Evolutionary conservation across 2,113 vertebrate species (phyloP), one percentile per base, ranked within the genome.

Genomic region (Isichthys henryi): DNA sequence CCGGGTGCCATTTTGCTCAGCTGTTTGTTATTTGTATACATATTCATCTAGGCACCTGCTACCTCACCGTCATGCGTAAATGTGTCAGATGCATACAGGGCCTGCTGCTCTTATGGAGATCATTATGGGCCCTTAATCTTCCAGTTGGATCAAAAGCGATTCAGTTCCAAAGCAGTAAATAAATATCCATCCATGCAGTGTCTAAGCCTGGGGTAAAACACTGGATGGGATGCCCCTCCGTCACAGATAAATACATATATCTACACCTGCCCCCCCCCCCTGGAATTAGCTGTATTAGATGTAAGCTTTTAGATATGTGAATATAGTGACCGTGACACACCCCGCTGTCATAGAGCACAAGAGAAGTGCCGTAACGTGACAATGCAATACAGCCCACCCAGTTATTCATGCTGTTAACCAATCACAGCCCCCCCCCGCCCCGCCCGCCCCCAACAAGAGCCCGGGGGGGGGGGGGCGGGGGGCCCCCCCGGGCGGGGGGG

Each of bases 401-500:
- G 15, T 15, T 19, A 77, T 88, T n/a, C 3, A 17, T 88, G n/a
- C 91, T 90, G 90, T 92, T 91, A 53, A 93, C 89, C 88, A 86
- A 91, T 94, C 93, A 92, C 89, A 93, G 85, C 58, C 91, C 84
- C 11, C 77, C 89, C 93, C 56, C n/a, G n/a, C n/a, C n/a, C n/a
- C n/a, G n/a, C n/a, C n/a, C n/a, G n/a, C n/a, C n/a, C n/a, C n/a
- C n/a, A n/a, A n/a, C n/a, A n/a, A n/a, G n/a, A n/a, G n/a, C n/a
- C n/a, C n/a, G n/a, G n/a, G n/a, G n/a, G n/a, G n/a, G n/a, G n/a
- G n/a, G n/a, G n/a, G n/a, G n/a, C n/a, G n/a, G n/a, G n/a, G n/a
- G n/a, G n/a, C n/a, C n/a, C n/a, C n/a, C n/a, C n/a, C n/a, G n/a
- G n/a, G n/a, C n/a, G n/a, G n/a, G n/a, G n/a, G n/a, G n/a, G n/a